Base-by-base conservation (phyloP, 1,140 invertebrate genomes). In the Dufourea novaeangliae region DNA sequence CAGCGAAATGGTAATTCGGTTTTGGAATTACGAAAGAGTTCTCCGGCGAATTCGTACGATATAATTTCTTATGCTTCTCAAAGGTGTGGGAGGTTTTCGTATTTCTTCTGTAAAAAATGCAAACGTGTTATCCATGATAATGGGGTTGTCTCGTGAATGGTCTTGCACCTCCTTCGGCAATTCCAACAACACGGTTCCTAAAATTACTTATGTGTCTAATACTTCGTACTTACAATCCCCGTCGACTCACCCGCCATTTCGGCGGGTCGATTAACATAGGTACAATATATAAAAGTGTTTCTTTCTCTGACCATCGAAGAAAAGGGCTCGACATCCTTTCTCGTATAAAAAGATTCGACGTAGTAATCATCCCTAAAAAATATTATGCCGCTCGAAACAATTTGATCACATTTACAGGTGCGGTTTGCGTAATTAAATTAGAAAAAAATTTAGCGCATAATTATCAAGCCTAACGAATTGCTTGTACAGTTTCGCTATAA, bases 161-260 rank as follows among this genome's bases (percentile, higher is more conserved):
- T 41, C 54, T 34, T 62, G 71, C 54, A 63, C 62, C 80, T 79
- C 62, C 85, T 76, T 76, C 74, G 79, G 59, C 81, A 85, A 79
- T 77, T 83, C 50, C 62, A 59, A 82, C 76, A 44, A 80, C 74
- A 72, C 59, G 63, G 39, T 75, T 46, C 63, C 75, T 85, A 86
- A 34, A 79, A 69, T 85, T 83, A 87, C 66, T 85, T 73, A 85
- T 57, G 75, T 39, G 44, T 20, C 64, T 78, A 84, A 39, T 61
- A 81, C 61, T 83, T 86, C 57, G 61, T 83, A 86, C 81, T 86
- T 82, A 82, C 73, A 83, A 68, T 82, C 32, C 25, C 61, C 63
- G 50, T 44, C 41, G 22, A 68, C 54, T 66, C 46, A 46, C 41
- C 66, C 37, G 20, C 7, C 44, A 32, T n/a, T n/a, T 39, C 57